Percentiles rank a stretch among this genome's conserved stretches.
Conservation (phyloP, 2,888 invertebrate genomes). For the Podotricha telesiphe region DNA sequence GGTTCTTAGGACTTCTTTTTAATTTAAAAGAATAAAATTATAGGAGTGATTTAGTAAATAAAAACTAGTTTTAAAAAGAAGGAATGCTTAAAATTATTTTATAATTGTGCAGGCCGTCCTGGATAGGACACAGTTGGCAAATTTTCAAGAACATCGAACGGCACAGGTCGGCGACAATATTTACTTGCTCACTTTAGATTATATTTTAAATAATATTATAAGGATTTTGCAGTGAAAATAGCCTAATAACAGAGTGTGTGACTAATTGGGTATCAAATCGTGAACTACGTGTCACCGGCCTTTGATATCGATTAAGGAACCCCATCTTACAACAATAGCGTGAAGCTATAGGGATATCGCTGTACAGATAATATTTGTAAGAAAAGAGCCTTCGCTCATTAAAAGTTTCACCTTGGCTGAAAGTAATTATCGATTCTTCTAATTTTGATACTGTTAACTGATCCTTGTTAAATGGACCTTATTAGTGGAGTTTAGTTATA, state of each 20-base stretch:
- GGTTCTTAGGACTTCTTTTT: too few species aligned
- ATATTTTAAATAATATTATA: too few species aligned
- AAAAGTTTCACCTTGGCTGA: slow-evolving; percentile 18
- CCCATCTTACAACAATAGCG: slow-evolving; percentile 9
- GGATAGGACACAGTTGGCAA: too few species aligned
- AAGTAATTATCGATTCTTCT: slow-evolving; percentile 4
- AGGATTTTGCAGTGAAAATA: background rate
- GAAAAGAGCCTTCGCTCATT: slow-evolving; percentile 19
- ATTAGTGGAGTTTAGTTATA: background rate
- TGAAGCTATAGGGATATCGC: slow-evolving; percentile 2
- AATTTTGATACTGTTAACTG: slow-evolving; percentile 21
- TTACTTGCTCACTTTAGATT: too few species aligned
- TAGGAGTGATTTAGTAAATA: too few species aligned
- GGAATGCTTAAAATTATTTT: too few species aligned
- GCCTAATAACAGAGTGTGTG: background rate
- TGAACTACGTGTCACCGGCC: slow-evolving; percentile 1
- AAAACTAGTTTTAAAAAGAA: too few species aligned
- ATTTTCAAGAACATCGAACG: too few species aligned
- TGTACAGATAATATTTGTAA: slow-evolving; percentile 4
- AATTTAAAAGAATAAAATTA: too few species aligned
- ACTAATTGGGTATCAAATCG: background rate
- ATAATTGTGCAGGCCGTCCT: too few species aligned
- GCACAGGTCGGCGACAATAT: too few species aligned
- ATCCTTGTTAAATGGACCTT: slow-evolving; percentile 13
- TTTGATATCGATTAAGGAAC: background rate